Percentiles rank a stretch among this genome's conserved stretches.
These are phyloP conservation scores for Plebejus argus DNA, from an alignment of 2,888 invertebrate species.

Conservation along the genomic window DNA sequence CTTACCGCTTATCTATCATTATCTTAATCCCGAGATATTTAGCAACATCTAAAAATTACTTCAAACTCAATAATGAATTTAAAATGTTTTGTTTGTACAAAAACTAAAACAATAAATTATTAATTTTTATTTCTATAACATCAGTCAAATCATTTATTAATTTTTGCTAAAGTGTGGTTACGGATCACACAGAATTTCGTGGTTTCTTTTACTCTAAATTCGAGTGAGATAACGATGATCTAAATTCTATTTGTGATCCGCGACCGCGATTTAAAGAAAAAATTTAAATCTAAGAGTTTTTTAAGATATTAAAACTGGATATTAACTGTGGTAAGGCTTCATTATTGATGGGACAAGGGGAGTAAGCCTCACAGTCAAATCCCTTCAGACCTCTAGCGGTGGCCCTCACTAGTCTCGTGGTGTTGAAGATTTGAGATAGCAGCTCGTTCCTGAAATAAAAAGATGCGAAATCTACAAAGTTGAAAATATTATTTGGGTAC, in stretches of 20 bases:
- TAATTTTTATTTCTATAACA: background rate
- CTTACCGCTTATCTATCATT: too few relatives aligned
- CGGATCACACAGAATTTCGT: background rate
- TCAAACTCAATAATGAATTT: background rate
- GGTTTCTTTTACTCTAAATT: background rate
- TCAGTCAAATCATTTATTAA: background rate
- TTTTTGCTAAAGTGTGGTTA: background rate
- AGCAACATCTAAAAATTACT: too few relatives aligned
- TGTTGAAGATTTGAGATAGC: slow-evolving; percentile 67
- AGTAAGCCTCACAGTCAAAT: slow-evolving; percentile 66
- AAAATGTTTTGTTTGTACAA: background rate
- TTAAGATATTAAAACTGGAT: slow-evolving; percentile 35
- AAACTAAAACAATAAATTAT: background rate
- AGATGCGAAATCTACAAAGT: background rate
- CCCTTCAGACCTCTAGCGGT: slow-evolving; percentile 64
- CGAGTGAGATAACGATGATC: background rate
- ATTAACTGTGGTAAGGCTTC: slow-evolving; percentile 53
- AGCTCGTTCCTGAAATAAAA: slow-evolving; percentile 67
- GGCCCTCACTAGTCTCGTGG: slow-evolving; percentile 75
- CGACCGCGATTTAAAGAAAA: background rate
- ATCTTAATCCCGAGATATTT: too few relatives aligned
- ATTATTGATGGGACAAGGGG: slow-evolving; percentile 62
- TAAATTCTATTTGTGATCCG: too few relatives aligned
- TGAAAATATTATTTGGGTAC: background rate
- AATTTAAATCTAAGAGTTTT: slow-evolving; percentile 20